Evolutionary conservation across 2,888 invertebrate genomes (phyloP).

Genomic region (Cheilosia impressa): DNA sequence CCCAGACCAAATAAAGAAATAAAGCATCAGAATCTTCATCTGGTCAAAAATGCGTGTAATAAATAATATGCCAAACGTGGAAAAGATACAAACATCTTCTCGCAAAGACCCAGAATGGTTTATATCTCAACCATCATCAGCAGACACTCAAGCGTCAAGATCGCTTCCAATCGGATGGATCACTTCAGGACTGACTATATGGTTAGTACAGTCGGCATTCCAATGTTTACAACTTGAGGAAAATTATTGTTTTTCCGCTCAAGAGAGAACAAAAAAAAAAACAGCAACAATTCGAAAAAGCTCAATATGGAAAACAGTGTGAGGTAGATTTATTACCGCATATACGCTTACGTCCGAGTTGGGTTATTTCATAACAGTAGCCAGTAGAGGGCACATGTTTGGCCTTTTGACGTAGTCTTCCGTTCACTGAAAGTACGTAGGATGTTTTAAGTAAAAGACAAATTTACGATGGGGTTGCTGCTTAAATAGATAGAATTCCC

Average conservation of each 20-base stretch:
- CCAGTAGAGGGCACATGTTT: constrained; percentile 27
- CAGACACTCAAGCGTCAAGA: constrained; percentile 54
- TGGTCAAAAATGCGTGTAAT: too few species aligned
- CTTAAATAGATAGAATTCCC: constrained; percentile 5
- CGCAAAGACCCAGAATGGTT: constrained; percentile 5
- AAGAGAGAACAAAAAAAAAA: constrained; percentile 24
- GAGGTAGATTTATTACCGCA: constrained; percentile 35
- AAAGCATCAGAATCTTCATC: too few species aligned
- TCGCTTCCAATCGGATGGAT: constrained; percentile 42
- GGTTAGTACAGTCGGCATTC: constrained; percentile 25
- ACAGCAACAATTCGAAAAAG: not conserved
- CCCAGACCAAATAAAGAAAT: too few species aligned
- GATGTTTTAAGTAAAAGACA: not conserved
- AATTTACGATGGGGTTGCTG: not conserved
- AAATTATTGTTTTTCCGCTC: constrained; percentile 36
- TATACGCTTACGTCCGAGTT: constrained; percentile 21
- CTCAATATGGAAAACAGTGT: constrained; percentile 19
- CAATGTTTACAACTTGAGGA: constrained; percentile 38
- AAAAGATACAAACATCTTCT: not conserved
- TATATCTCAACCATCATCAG: constrained; percentile 59
- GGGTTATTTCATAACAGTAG: constrained; percentile 44
- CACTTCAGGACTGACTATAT: constrained; percentile 7
- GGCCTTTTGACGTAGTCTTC: constrained; percentile 2
- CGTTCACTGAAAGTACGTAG: not conserved
- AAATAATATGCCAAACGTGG: not conserved